A percentile compares a stretch with the other conserved stretches of the same genome.
Evolutionary conservation across 2,113 vertebrate genomes (phyloP).

Genomic region (Cheilinus undulatus): DNA sequence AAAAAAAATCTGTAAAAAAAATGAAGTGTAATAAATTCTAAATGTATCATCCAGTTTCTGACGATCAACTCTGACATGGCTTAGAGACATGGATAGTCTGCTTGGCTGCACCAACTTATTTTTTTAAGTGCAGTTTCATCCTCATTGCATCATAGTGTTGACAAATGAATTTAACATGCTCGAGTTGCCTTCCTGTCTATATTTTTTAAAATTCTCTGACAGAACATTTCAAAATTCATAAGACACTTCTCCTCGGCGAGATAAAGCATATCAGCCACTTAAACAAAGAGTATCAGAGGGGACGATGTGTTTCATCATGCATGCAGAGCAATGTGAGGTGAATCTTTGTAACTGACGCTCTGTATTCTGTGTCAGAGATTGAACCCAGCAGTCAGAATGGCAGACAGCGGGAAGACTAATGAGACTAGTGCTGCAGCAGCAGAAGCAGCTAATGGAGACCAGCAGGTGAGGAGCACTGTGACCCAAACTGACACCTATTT

Average conservation of each 20-base stretch:
- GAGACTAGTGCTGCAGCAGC: conserved; percentile 53
- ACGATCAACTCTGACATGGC: conserved; percentile 12
- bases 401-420: conserved; percentile 69
- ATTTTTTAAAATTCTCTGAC: conserved; percentile 43
- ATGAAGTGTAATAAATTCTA: background rate
- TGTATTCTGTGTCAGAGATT: conserved; percentile 59
- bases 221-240: conserved; percentile 26
- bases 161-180: conserved; percentile 63
- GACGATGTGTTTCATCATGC: conserved; percentile 50
- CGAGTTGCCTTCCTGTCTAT: conserved; percentile 28
- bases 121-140: conserved; percentile 52
- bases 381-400: conserved; percentile 73
- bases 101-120: conserved; percentile 24
- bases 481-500: conserved; percentile 38
- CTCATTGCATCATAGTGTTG: conserved; percentile 69
- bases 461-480: conserved; percentile 77
- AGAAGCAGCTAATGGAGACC: conserved; percentile 67
- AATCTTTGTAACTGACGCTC: conserved; percentile 49
- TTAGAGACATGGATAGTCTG: conserved; percentile 14
- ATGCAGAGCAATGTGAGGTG: conserved; percentile 24
- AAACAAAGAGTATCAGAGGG: conserved; percentile 38
- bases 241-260: conserved; percentile 11
- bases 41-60: conserved; percentile 7
- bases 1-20: conserved; percentile 2
- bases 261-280: conserved; percentile 37